Base-by-base conservation (phyloP, 2,888 invertebrate genomes). In the Lissocephala sabroskyi region DNA sequence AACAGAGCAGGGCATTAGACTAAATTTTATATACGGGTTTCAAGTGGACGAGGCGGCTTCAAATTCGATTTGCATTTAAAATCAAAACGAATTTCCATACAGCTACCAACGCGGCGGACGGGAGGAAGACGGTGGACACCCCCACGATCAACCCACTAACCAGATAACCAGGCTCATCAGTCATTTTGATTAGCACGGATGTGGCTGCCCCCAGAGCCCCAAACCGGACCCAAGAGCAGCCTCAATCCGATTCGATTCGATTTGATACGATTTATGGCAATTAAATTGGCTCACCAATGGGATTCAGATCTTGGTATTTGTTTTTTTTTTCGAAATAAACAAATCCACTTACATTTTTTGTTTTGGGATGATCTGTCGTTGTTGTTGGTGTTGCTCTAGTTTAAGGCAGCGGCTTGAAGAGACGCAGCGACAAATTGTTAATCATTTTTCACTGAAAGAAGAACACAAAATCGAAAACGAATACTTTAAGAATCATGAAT, bases 41-140 rank as follows among this genome's bases (percentile, higher is more conserved):
- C n/a, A n/a, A n/a, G n/a, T n/a, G n/a, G n/a, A n/a, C n/a, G n/a
- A n/a, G n/a, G n/a, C n/a, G n/a, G n/a, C n/a, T n/a, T n/a, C n/a
- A n/a, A n/a, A n/a, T n/a, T 53, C 40, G 51, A 70, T 70, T 70
- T 70, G 79, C 79, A 70, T 70, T 71, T 70, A 51, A 74, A 68
- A 68, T 62, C 49, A 41, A 74, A 74, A 58, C 54, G 30, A 55
- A 52, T 49, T 54, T 54, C 51, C 39, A 7, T 14, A 35, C 35
- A 16, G 14, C 17, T 14, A n/a, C n/a, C n/a, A n/a, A n/a, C n/a
- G n/a, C n/a, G n/a, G n/a, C n/a, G n/a, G n/a, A n/a, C n/a, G n/a
- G n/a, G n/a, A n/a, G 7, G 9, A 16, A 33, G 10, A 19, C 18
- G 14, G 19, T 39, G 19, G 19, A 65, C 35, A 57, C 75, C 49